Conservation (phyloP, 2,113 vertebrate species). For the Mastomys coucha region DNA sequence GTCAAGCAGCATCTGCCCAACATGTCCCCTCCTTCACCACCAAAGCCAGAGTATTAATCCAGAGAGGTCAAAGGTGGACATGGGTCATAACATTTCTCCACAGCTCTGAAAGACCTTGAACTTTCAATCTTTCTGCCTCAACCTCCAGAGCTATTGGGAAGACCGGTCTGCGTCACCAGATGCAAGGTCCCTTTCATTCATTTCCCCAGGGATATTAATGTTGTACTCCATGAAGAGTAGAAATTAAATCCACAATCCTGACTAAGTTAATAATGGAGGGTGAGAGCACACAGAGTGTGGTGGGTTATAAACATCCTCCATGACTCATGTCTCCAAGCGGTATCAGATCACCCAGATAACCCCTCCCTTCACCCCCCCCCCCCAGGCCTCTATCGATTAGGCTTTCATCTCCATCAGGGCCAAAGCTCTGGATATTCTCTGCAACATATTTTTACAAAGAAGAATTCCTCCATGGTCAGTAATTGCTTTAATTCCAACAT, state of each 20-base stretch:
- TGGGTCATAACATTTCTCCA: background rate
- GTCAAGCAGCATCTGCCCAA: constrained; percentile 43
- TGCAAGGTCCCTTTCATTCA: background rate
- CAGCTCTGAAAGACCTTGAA: background rate
- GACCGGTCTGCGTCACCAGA: background rate
- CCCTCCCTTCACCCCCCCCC: background rate
- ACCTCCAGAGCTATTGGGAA: background rate
- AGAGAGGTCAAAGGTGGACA: constrained; percentile 79
- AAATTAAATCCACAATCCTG: background rate
- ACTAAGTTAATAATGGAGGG: background rate
- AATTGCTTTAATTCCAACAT: constrained; percentile 66
- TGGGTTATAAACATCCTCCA: background rate
- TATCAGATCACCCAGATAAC: background rate
- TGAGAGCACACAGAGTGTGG: background rate
- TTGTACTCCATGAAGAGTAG: background rate
- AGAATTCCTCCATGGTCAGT: background rate
- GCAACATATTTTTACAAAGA: constrained; percentile 62
- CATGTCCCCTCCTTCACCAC: constrained; percentile 83
- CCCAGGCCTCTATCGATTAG: background rate
- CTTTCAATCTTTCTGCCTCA: background rate
- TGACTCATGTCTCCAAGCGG: background rate
- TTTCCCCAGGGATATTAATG: background rate
- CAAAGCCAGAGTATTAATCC: constrained; percentile 64
- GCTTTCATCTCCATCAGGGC: background rate
- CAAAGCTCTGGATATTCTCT: constrained; percentile 43